Percentiles rank a stretch among this genome's conserved stretches.
phyloP scores from a whole-genome alignment of 2,797 vertebrate species.

The Oophaga sylvatica region DNA sequence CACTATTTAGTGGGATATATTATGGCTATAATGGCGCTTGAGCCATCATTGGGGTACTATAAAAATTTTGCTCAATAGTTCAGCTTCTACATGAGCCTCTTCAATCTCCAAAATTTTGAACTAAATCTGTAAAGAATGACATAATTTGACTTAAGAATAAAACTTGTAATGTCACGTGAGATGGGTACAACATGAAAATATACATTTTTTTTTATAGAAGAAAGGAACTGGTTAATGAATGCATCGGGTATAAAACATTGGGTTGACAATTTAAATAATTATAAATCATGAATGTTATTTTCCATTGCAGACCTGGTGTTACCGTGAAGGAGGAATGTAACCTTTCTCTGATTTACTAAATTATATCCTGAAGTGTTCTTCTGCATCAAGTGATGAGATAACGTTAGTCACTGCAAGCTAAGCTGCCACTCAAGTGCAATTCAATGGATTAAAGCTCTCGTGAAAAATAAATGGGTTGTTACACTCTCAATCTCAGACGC shows the following conservation, averaged over 20 bases:
- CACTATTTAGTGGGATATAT: no score
- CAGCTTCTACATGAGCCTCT: neutral
- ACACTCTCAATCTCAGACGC: neutral
- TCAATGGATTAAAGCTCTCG: neutral
- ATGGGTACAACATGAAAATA: neutral
- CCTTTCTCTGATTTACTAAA: slow-evolving; percentile 29
- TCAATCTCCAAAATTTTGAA: neutral
- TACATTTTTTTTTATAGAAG: neutral
- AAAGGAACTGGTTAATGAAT: neutral
- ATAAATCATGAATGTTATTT: neutral
- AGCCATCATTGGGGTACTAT: no score
- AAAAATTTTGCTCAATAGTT: neutral
- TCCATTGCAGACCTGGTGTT: slow-evolving; percentile 5
- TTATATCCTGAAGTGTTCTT: slow-evolving; percentile 28
- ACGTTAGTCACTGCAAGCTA: neutral
- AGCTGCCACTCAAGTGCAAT: neutral
- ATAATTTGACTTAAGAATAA: neutral
- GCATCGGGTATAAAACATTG: neutral
- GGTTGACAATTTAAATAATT: slow-evolving; percentile 25
- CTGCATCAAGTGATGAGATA: neutral
- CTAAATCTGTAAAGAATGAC: neutral
- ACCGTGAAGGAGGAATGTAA: slow-evolving; percentile 25
- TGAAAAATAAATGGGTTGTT: slow-evolving; percentile 1
- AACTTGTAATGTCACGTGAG: neutral
- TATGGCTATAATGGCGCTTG: no score